Evolutionary conservation across 2,888 invertebrate genomes (phyloP), one percentile per base, ranked within the genome.

Genomic region (Catocala sponsa): DNA sequence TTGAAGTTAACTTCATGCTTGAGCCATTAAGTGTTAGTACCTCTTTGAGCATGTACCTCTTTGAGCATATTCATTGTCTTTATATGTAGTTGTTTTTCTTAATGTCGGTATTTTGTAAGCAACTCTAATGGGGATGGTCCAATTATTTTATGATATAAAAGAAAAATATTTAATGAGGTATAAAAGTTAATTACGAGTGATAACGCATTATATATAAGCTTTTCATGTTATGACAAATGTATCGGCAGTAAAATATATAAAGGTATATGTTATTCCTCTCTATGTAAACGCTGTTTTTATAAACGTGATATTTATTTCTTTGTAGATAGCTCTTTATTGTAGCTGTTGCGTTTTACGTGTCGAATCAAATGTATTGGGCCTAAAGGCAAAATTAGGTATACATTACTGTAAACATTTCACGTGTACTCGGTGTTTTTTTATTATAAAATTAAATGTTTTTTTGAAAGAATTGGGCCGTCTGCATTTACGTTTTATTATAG

Each of bases 121-220:
- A 74, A 80, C 74, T 78, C 74, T 71, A 82, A 83, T 83, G 81
- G 82, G 78, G 83, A 85, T 87, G 86, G 90, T 89, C 87, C 88
- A 89, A 88, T 88, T 84, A 51, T 76, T 77, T 63, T 67, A 55
- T 66, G 38, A 66, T 72, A 59, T 44, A 50, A 54, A 47, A 50
- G 42, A 59, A 25, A 15, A 59, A 44, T 63, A 67, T 65, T 56
- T 50, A 52, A 44, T 50, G 42, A 57, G 44, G 62, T 61, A 64
- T 59, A 10, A 54, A 65, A 9, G 46, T 63, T 59, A 56, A 52
- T 51, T 55, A 71, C 59, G 58, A 33, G 63, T 51, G 47, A 65
- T 59, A 59, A 64, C 55, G 56, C 60, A 38, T 38, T 38, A 59
- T 65, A 58, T 53, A 57, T 70, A 55, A 59, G 54, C 59, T 62